Percentiles rank a stretch among this genome's conserved stretches.
Evolutionary conservation across 2,797 vertebrate species (phyloP).

Genomic region (Masticophis lateralis): DNA sequence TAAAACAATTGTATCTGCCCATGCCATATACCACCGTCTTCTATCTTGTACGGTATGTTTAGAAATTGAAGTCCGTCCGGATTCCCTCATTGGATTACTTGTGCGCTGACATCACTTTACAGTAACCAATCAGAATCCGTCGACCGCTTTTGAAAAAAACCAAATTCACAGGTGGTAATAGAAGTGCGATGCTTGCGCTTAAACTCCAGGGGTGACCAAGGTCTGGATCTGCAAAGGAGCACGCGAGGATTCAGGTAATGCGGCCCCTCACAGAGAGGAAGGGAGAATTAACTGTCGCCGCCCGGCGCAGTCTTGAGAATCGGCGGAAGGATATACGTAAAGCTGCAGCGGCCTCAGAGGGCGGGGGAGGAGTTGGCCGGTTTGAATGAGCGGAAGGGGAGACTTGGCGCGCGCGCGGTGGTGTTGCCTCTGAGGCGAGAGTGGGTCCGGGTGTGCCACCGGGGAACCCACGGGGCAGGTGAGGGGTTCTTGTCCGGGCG

Average conservation of each 20-base stretch:
- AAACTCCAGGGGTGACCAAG: background rate
- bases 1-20: background rate
- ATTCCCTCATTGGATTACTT: background rate
- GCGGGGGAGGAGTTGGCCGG: background rate
- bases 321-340: background rate
- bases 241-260: too few relatives aligned
- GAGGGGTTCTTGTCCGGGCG: background rate
- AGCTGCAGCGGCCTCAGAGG: rapidly evolving
- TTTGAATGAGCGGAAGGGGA: background rate
- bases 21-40: background rate
- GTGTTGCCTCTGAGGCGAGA: rapidly evolving
- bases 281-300: background rate
- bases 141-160: constrained; percentile 31
- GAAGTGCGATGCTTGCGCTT: constrained; percentile 33
- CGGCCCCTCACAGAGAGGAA: background rate
- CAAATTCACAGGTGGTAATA: rapidly evolving
- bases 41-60: background rate
- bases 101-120: rapidly evolving
- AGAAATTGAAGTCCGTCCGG: background rate
- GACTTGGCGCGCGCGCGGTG: background rate
- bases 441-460: background rate
- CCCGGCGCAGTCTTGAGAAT: background rate
- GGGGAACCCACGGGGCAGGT: background rate
- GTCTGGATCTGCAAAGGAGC: background rate
- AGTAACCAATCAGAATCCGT: rapidly evolving